Conservation (phyloP, 1,140 invertebrate genomes). For the Pseudomyrmex pallidus region DNA sequence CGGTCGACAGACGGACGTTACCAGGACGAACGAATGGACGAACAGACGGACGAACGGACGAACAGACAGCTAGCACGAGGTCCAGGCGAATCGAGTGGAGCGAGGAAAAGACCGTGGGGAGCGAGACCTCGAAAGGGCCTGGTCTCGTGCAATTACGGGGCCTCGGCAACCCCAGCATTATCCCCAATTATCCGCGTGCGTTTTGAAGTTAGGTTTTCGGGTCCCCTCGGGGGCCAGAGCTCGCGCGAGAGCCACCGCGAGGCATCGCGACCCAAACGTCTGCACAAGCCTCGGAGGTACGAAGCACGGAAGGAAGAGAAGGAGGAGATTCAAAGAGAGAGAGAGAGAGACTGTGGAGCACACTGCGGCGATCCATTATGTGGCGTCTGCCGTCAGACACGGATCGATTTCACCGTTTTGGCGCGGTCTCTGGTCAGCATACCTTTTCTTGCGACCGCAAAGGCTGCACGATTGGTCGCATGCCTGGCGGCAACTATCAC, state of each 20-base stretch:
- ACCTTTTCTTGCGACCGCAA: slow-evolving; percentile 58
- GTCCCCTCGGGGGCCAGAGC: slow-evolving; percentile 69
- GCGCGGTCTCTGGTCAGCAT: slow-evolving; percentile 56
- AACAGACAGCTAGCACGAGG: slow-evolving; percentile 68
- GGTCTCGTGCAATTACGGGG: slow-evolving; percentile 81
- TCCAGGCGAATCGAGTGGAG: slow-evolving; percentile 46
- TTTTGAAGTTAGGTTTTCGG: slow-evolving; percentile 81
- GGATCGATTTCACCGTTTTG: slow-evolving; percentile 67
- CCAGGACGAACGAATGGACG: slow-evolving; percentile 51
- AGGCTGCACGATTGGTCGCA: slow-evolving; percentile 43
- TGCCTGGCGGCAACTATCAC: slow-evolving; percentile 29
- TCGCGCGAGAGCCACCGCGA: slow-evolving; percentile 72
- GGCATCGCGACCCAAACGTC: slow-evolving; percentile 71
- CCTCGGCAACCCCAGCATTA: slow-evolving; percentile 81
- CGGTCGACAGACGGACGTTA: slow-evolving; percentile 74
- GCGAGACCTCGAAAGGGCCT: slow-evolving; percentile 76
- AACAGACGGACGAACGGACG: slow-evolving; percentile 32
- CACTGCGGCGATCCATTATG: slow-evolving; percentile 72
- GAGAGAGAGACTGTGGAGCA: slow-evolving; percentile 27
- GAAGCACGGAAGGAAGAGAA: slow-evolving; percentile 39
- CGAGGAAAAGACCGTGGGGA: slow-evolving; percentile 63
- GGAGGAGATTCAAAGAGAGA: slow-evolving; percentile 27
- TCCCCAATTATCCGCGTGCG: slow-evolving; percentile 83
- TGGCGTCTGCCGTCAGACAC: slow-evolving; percentile 77
- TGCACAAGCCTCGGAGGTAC: slow-evolving; percentile 59